phyloP scores from a whole-genome alignment of 1,140 invertebrate species.

The Zaprionus davidi region DNA sequence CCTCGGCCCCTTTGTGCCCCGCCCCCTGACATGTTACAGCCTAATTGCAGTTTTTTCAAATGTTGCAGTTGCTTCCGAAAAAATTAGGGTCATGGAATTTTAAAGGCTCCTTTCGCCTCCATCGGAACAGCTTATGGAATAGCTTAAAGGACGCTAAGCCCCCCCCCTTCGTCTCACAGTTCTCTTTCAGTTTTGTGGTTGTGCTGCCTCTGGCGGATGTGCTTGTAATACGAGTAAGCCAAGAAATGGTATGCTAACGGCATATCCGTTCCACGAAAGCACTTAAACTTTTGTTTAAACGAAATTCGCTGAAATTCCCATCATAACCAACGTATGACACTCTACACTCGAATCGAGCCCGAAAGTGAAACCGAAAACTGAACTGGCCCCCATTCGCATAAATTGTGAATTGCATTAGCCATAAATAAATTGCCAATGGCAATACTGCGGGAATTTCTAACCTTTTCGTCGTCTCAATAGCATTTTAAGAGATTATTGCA shows the following conservation, averaged over 20 bases:
- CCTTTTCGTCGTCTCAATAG: not conserved
- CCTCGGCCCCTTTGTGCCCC: not conserved
- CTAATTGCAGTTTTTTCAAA: constrained; percentile 67
- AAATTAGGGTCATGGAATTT: constrained; percentile 66
- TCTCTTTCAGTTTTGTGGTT: constrained; percentile 9
- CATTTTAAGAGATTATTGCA: not conserved
- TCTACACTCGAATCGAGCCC: not conserved
- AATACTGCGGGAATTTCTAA: not conserved
- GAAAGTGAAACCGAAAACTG: not conserved
- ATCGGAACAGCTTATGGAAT: constrained; percentile 20
- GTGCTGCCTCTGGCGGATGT: constrained; percentile 7
- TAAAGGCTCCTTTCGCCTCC: constrained; percentile 36
- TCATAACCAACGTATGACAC: constrained; percentile 1
- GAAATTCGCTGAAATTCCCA: constrained; percentile 14
- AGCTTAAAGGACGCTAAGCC: constrained; percentile 18
- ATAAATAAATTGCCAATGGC: not conserved
- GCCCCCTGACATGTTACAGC: constrained; percentile 48
- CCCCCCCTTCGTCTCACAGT: not conserved
- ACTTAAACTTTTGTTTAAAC: constrained; percentile 39
- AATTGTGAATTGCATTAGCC: not conserved
- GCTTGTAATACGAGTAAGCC: constrained; percentile 32
- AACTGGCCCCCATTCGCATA: not conserved
- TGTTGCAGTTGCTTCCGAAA: constrained; percentile 65
- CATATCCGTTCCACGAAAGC: constrained; percentile 33
- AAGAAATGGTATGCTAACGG: constrained; percentile 29